Base-by-base conservation (phyloP, 1,140 invertebrate species). In the Propsilocerus akamusi region DNA sequence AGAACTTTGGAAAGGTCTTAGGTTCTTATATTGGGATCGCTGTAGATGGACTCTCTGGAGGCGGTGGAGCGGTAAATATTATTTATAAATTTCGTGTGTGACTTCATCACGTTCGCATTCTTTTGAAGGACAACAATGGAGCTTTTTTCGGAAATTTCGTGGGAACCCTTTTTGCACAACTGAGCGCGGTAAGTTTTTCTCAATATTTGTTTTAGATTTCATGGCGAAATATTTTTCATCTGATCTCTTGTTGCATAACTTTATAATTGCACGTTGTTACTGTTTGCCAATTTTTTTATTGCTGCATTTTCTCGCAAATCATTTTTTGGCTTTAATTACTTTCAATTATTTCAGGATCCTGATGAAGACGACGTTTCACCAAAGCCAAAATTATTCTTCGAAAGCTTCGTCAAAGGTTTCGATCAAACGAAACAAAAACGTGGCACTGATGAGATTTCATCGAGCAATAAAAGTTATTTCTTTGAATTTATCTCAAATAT, bases 1-100 rank as follows among this genome's bases (percentile, higher is more conserved):
- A 66, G 52, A 69, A 71, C 57, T 67, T 72, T 41, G 72, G 70
- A 8, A 58, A 61, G 0, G 68, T 71, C 24, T 51, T 70, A 26
- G 72, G 68, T 41, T 59, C 59, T 17, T 65, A 72, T 48, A 50
- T 70, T 51, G 68, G 68, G 25, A 71, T 69, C 2, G 56, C 67
- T 4, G 58, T 73, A 25, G 65, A 69, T 54, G 71, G 32, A 11
- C 54, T 71, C 3, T 71, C 72, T 1, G 69, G 67, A 20, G 70
- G 70, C 6, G 69, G 69, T 30, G 49, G 49, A 41, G 49, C 49
- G 14, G 49, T 50, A 50, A 50, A 25, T 25, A 1, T 14, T 24
- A 12, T 20, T 28, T 22, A n/a, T 8, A 11, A 30, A 20, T 14
- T 48, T 34, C 23, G 7, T 32, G 5, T 34, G 14, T 12, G 1